Conservation (phyloP, 1,140 invertebrate species). For the Heliconius nattereri region DNA sequence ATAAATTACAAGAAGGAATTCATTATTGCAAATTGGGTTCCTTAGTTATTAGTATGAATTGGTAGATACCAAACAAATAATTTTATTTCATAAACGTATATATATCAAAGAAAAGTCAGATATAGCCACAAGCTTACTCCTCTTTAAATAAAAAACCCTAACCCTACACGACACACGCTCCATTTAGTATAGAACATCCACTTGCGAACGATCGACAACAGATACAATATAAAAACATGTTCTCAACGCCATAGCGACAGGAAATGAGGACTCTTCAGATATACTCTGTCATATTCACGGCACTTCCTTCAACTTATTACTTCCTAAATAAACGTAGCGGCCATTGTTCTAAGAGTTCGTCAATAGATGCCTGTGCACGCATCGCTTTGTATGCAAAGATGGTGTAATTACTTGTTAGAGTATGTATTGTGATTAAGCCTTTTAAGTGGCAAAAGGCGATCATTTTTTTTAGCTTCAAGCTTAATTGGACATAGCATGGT, state of each 20-base stretch:
- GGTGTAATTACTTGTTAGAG: neutral
- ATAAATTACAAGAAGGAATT: neutral
- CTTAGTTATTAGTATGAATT: neutral
- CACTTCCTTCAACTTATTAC: constrained; percentile 30
- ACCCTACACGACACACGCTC: neutral
- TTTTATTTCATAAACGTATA: too few species aligned
- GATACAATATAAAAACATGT: neutral
- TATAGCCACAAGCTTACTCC: neutral
- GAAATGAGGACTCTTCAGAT: constrained; percentile 34
- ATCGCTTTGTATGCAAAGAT: neutral
- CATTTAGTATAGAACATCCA: neutral
- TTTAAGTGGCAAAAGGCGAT: neutral
- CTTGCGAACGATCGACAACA: neutral
- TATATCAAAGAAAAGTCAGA: neutral
- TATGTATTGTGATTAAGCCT: neutral
- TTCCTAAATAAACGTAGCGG: neutral
- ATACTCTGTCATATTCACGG: constrained; percentile 23
- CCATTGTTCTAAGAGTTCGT: constrained; percentile 5
- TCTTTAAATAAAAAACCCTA: neutral
- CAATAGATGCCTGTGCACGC: constrained; percentile 3
- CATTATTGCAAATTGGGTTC: neutral
- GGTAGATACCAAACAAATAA: too few species aligned
- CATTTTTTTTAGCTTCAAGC: neutral
- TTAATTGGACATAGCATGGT: neutral
- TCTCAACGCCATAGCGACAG: constrained; percentile 8